Percentiles rank a stretch among this genome's conserved stretches.
Evolutionary conservation across 2,113 vertebrate species (phyloP).

Genomic region (Patagioenas fasciata): DNA sequence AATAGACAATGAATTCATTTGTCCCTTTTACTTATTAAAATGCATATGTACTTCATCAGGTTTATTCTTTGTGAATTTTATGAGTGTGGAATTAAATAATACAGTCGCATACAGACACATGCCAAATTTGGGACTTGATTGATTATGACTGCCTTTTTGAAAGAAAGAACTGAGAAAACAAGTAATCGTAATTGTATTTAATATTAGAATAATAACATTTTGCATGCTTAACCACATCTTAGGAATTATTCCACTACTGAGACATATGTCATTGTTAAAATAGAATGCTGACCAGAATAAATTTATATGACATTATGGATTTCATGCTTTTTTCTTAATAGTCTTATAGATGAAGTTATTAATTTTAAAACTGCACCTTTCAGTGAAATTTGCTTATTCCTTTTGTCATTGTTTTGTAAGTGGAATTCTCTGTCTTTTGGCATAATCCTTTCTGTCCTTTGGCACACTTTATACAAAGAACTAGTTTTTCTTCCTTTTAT

Average conservation of each 20-base stretch:
- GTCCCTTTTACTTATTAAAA: constrained; percentile 46
- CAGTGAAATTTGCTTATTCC: background rate
- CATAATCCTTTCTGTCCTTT: background rate
- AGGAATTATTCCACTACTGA: background rate
- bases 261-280: background rate
- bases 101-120: background rate
- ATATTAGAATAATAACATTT: constrained; percentile 6
- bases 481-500: background rate
- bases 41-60: constrained; percentile 38
- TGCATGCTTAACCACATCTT: constrained; percentile 5
- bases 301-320: background rate
- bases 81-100: constrained; percentile 7
- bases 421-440: background rate
- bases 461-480: background rate
- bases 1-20: constrained; percentile 60
- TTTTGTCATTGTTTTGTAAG: background rate
- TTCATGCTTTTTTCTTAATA: background rate
- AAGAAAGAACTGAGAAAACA: background rate
- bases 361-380: background rate
- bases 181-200: background rate
- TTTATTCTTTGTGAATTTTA: constrained; percentile 42
- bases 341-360: background rate
- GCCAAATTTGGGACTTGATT: background rate
- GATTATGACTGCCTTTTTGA: background rate
- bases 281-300: background rate